Conservation (phyloP, 2,113 vertebrate species). For the Sardina pilchardus region DNA sequence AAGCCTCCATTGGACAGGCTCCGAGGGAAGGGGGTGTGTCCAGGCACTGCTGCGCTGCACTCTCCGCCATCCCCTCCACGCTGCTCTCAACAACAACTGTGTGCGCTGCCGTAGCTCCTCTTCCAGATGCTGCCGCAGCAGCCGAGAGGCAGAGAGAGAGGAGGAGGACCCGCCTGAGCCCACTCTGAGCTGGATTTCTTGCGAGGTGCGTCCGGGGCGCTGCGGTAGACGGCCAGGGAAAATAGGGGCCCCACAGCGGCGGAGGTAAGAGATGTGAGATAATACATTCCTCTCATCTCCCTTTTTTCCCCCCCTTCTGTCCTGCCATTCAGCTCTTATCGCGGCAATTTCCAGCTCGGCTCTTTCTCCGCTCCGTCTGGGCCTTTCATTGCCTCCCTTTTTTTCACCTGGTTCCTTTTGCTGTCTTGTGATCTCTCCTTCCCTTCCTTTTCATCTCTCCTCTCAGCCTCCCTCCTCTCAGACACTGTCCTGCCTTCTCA, state of each 20-base stretch:
- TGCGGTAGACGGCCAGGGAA: constrained; percentile 37
- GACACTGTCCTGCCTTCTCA: constrained; percentile 1
- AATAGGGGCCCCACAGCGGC: constrained; percentile 31
- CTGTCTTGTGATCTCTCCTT: constrained; percentile 20
- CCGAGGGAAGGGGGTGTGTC: constrained; percentile 42
- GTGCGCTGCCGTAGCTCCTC: constrained; percentile 26
- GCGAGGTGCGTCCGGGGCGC: constrained; percentile 38
- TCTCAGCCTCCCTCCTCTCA: not conserved
- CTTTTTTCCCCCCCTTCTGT: not conserved
- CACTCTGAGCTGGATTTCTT: constrained; percentile 35
- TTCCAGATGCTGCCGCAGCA: constrained; percentile 27
- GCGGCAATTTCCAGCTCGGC: not conserved
- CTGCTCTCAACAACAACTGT: constrained; percentile 46
- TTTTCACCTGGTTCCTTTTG: constrained; percentile 13
- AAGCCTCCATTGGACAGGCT: constrained; percentile 42
- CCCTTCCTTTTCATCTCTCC: constrained; percentile 18
- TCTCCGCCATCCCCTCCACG: constrained; percentile 45
- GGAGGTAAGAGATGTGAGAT: constrained; percentile 46
- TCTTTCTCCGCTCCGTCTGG: not conserved
- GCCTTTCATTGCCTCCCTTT: constrained; percentile 20
- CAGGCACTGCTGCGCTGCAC: constrained; percentile 44
- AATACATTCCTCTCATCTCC: constrained; percentile 30
- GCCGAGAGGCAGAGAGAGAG: constrained; percentile 30
- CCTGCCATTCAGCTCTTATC: not conserved
- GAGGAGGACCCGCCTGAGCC: constrained; percentile 34